These are phyloP conservation scores for Perodicticus potto DNA, from an alignment of 2,797 vertebrate species.

Conservation along the genomic window DNA sequence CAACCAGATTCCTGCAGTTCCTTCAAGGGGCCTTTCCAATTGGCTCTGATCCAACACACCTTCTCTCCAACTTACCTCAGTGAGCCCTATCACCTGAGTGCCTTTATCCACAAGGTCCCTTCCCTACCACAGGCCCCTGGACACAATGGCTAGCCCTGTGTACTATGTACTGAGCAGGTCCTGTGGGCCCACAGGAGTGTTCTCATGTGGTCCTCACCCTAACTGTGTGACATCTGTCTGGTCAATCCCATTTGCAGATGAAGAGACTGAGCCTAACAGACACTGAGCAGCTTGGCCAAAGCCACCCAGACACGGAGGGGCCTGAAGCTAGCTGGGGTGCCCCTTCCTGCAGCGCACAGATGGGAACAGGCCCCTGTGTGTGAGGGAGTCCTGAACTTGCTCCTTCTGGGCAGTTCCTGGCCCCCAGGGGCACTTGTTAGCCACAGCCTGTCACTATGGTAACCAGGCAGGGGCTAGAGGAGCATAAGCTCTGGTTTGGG, in stretches of 20 bases:
- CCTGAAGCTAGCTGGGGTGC: background rate
- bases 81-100: background rate
- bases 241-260: background rate
- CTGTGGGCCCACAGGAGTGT: too few relatives aligned
- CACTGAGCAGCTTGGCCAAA: background rate
- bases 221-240: background rate
- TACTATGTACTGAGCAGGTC: background rate
- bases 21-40: background rate
- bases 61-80: background rate
- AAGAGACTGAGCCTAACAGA: background rate
- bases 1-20: background rate
- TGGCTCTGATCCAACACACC: background rate
- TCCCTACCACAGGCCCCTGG: background rate
- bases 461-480: slow-evolving; percentile 21
- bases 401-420: background rate
- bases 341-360: background rate
- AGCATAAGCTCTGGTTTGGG: background rate
- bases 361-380: background rate
- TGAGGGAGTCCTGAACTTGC: background rate
- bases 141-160: background rate
- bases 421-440: background rate
- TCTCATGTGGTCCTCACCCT: background rate
- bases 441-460: background rate
- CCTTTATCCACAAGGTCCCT: background rate
- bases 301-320: background rate